Evolutionary conservation across 2,113 vertebrate species (phyloP).

Genomic region (Garra rufa): DNA sequence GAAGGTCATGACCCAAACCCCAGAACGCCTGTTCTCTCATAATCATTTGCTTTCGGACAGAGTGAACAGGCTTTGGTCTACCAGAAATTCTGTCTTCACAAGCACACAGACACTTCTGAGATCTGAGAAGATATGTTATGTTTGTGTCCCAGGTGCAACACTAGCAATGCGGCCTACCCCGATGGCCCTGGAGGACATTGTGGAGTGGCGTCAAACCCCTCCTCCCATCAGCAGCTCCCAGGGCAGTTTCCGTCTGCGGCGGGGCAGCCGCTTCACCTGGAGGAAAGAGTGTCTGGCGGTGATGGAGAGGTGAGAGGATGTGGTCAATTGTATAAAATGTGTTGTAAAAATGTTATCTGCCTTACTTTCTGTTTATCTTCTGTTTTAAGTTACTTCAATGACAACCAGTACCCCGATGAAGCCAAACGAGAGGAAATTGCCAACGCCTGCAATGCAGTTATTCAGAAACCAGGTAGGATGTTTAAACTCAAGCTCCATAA

Average conservation of each 20-base stretch:
- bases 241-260: conserved; percentile 90
- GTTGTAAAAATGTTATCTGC: not conserved
- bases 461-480: conserved; percentile 92
- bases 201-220: conserved; percentile 94
- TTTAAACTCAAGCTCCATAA: not conserved
- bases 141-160: conserved; percentile 84
- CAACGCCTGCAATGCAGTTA: conserved; percentile 96
- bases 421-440: conserved; percentile 98
- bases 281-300: conserved; percentile 98
- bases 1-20: not conserved
- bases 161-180: conserved; percentile 94
- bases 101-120: not conserved
- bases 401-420: conserved; percentile 98
- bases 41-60: not conserved
- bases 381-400: conserved; percentile 90
- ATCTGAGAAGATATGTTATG: not conserved
- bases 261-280: conserved; percentile 98
- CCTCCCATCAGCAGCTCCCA: conserved; percentile 87
- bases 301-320: conserved; percentile 89
- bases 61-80: not conserved
- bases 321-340: not conserved
- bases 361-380: not conserved
- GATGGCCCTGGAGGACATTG: conserved; percentile 87
- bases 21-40: not conserved
- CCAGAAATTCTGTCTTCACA: not conserved